These are phyloP conservation scores for Triplophysa yarkandensis DNA, from an alignment of 2,797 vertebrate species.

Conservation along the genomic window DNA sequence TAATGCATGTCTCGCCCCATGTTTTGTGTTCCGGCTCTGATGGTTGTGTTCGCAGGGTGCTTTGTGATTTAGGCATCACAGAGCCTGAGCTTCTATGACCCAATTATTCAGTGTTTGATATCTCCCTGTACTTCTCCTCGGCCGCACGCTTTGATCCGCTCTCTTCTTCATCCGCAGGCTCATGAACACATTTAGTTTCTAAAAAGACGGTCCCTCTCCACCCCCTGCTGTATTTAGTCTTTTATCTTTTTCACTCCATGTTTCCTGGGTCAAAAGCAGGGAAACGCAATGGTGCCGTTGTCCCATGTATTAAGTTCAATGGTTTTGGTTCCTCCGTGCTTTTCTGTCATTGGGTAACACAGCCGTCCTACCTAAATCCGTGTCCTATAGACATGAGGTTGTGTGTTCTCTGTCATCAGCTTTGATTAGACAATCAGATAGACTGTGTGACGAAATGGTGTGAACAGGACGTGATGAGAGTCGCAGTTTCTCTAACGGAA, in stretches of 20 bases:
- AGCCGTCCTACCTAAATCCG: neutral
- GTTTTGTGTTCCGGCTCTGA: constrained; percentile 46
- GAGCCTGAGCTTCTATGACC: constrained; percentile 60
- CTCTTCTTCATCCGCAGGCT: constrained; percentile 49
- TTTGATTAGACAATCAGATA: constrained; percentile 21
- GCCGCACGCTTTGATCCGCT: constrained; percentile 74
- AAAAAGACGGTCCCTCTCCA: neutral
- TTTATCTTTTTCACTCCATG: neutral
- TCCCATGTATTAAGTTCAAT: neutral
- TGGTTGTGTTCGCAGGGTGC: constrained; percentile 32
- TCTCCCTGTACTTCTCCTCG: constrained; percentile 57
- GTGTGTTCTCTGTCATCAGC: constrained; percentile 7
- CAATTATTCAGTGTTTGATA: constrained; percentile 79
- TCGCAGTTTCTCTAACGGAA: too few relatives aligned
- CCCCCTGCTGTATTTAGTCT: constrained; percentile 16
- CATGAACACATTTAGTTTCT: constrained; percentile 9
- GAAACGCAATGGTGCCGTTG: neutral
- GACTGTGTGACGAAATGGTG: constrained; percentile 3
- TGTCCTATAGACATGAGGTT: constrained; percentile 8
- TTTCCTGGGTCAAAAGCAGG: constrained; percentile 24
- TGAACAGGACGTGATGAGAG: neutral
- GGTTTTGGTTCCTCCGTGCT: constrained; percentile 1
- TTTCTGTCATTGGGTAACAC: constrained; percentile 17
- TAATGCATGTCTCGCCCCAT: constrained; percentile 39
- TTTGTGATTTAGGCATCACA: constrained; percentile 70